Evolutionary conservation across 2,797 vertebrate genomes (phyloP).

Genomic region (Sebastes iracundus): DNA sequence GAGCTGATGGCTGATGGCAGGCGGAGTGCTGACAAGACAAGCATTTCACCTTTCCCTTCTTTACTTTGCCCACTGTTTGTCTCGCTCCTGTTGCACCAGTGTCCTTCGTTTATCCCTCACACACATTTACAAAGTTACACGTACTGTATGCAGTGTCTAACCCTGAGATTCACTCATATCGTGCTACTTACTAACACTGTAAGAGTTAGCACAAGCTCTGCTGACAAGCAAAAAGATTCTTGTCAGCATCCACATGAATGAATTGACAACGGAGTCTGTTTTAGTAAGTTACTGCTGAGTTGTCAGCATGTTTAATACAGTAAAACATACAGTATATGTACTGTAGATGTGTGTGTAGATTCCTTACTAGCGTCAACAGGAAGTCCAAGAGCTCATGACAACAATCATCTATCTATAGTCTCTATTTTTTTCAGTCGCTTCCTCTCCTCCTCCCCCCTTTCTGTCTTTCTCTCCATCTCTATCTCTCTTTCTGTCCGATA

Average conservation of each 20-base stretch:
- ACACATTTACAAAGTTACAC: neutral
- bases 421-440: neutral
- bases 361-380: neutral
- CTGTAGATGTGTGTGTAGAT: neutral
- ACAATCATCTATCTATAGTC: neutral
- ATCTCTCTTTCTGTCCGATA: neutral
- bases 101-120: neutral
- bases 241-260: neutral
- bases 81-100: slow-evolving; percentile 26
- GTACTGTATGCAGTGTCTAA: neutral
- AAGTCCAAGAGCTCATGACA: neutral
- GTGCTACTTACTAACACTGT: neutral
- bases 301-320: neutral
- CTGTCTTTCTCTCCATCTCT: neutral
- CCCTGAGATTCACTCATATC: neutral
- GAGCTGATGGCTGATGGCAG: slow-evolving; percentile 60
- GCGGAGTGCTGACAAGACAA: slow-evolving; percentile 59
- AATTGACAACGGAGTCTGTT: neutral
- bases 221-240: neutral
- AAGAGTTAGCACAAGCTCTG: neutral
- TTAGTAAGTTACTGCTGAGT: neutral
- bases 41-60: slow-evolving; percentile 49
- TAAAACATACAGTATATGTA: neutral
- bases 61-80: slow-evolving; percentile 25
- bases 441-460: neutral